Base-by-base conservation (phyloP, 2,888 invertebrate genomes). In the Agrilus cyanescens region DNA sequence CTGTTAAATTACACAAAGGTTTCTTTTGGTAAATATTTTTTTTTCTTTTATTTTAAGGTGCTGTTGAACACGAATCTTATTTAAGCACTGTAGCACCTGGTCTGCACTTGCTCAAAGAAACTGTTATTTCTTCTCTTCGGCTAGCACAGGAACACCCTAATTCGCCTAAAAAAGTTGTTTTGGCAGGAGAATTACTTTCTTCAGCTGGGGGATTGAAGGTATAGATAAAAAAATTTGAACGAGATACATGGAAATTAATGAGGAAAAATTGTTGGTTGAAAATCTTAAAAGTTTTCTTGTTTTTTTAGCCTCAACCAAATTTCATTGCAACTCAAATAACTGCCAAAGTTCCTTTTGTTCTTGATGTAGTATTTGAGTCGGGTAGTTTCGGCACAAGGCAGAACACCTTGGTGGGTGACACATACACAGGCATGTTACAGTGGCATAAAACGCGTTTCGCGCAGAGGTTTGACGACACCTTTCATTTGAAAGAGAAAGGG, bases 301-400 rank as follows among this genome's bases (percentile, higher is more conserved):
- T 64, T n/a, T n/a, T n/a, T 16, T 61, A 70, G 54, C 62, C 62
- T n/a, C 68, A 72, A 45, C 78, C 85, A 0, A 88, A 89, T 63
- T 85, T 88, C 52, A 74, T 88, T 2, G 85, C 80, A 0, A 74
- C 80, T n/a, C 85, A 86, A 62, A 65, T 89, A 38, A 75, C 85
- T 0, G 81, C 81, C 0, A 78, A 78, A 51, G 71, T 87, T 0
- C 90, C 93, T 0, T 87, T 90, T 53, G 75, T 80, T 0, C 63
- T 94, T 46, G 94, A 95, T 57, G 70, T 94, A 1, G 77, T 83
- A 1, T 95, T 83, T 59, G 85, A 90, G 49, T 85, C 89, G 0
- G 81, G 75, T 7, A 84, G 79, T 41, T 75, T 69, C 44, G 70
- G 74, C 4, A 73, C 77, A 55, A 58, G 76, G 59, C 50, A 73